Base-by-base conservation (phyloP, 2,797 vertebrate species). In the Erpetoichthys calabaricus region DNA sequence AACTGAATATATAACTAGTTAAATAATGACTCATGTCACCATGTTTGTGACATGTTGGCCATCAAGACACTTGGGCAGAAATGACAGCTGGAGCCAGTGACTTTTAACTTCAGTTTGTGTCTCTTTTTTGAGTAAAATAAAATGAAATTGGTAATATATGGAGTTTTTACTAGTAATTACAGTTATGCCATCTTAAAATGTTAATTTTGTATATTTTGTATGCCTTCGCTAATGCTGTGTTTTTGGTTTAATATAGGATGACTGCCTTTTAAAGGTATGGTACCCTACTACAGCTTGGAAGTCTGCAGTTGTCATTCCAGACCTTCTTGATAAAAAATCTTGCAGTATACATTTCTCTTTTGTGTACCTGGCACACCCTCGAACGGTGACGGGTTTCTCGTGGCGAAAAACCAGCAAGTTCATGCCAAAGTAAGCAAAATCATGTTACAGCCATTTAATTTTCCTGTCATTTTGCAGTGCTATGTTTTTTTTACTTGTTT, bases 261-360 rank as follows among this genome's bases (percentile, higher is more conserved):
- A 98, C 69, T 97, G 93, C 77, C 84, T 98, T 63, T 74, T 98
- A 63, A 98, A 98, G 75, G 90, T 98, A 56, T 98, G 94, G 95
- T 98, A 98, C 68, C 86, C 91, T 56, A 91, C 89, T 76, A 90
- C 86, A 59, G 91, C 87, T 53, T 98, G 94, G 94, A 92, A 92
- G 57, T 90, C 92, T 8, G 91, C 93, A 41, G 91, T 98, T 72
- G 86, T 94, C 63, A 81, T 90, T 54, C 89, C 89, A 51, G 91
- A 95, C 63, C 78, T 68, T 10, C 75, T 80, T 3, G 91, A 94
- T 62, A 87, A 87, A 71, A 93, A 83, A 63, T 64, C 77, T 5
- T 53, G 67, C 0, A 65, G 70, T 8, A 73, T 90, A 60, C 73
- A 89, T 52, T 88, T 89, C 62, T 80, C 80, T 10, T 82, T 87